Evolutionary conservation across 1,140 invertebrate species (phyloP).

Genomic region (Bombus fervidus): DNA sequence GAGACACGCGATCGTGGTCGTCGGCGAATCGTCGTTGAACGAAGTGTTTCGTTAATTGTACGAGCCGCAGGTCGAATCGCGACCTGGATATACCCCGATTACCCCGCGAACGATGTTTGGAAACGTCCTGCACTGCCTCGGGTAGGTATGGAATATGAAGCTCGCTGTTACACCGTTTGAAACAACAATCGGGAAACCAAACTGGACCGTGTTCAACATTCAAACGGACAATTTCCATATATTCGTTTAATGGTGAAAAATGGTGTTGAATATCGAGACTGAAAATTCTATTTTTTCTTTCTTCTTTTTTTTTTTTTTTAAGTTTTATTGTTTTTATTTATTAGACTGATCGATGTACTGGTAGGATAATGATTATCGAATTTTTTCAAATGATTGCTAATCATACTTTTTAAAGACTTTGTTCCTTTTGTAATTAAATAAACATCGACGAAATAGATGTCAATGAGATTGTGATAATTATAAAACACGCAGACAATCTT

Average conservation of each 20-base stretch:
- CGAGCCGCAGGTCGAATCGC: background rate
- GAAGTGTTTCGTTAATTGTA: slow-evolving; percentile 19
- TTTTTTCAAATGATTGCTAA: too few species aligned
- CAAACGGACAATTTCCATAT: background rate
- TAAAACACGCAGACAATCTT: too few species aligned
- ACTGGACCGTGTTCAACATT: background rate
- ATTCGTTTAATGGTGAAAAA: background rate
- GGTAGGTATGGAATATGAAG: background rate
- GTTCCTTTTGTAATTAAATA: too few species aligned
- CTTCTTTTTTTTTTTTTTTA: too few species aligned
- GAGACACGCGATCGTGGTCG: background rate
- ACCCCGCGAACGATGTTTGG: background rate
- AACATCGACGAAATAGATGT: too few species aligned
- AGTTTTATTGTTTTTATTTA: too few species aligned
- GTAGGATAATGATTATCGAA: too few species aligned
- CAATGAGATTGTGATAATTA: too few species aligned
- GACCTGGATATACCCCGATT: background rate
- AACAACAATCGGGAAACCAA: background rate
- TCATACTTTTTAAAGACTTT: too few species aligned
- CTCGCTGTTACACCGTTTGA: background rate
- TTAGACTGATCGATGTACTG: too few species aligned
- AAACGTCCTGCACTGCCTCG: background rate
- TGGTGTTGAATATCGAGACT: background rate
- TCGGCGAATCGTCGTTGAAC: background rate
- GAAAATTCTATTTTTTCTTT: background rate